Evolutionary conservation across 2,888 invertebrate species (phyloP), one percentile per base, ranked within the genome.

Genomic region (Pteria penguin): DNA sequence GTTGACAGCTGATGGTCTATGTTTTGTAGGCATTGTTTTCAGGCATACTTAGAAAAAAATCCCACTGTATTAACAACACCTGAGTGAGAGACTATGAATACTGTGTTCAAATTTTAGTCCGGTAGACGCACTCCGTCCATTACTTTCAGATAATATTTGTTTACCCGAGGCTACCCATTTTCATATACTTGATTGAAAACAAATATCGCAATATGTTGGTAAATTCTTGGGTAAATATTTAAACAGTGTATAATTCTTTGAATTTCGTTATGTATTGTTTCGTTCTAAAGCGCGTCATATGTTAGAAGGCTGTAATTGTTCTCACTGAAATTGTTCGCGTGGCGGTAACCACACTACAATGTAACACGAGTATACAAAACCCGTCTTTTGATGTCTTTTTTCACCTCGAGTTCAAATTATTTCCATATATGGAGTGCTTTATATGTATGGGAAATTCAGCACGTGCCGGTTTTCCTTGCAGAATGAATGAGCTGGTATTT

Each of bases 151-250:
- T 14, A 68, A 55, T 68, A 55, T 68, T 57, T 68, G 68, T 57
- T 72, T 68, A 57, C 62, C 65, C 27, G 27, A 18, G 63, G 72
- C 72, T 76, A 58, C 72, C 67, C 29, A 36, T 66, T 68, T 63
- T 63, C 68, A 72, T 68, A 72, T 65, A 76, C 70, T 67, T 76
- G 76, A 76, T 68, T 67, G 62, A 68, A 76, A 72, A 57, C 61
- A 76, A 76, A 76, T 71, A 76, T 36, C 36, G 33, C 76, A 76
- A 76, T 76, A 76, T 76, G 76, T 72, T 76, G 63, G 62, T 76
- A 76, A 76, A 65, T 68, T 68, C 61, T 67, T 57, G 26, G 22
- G 60, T 62, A 76, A 74, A 74, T 74, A 74, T 74, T 74, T 61
- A 61, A 55, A 52, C 33, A 55, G 11, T 26, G 27, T 62, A 62